Evolutionary conservation across 2,113 vertebrate species (phyloP), one percentile per base, ranked within the genome.

Genomic region (Ailurus styani): DNA sequence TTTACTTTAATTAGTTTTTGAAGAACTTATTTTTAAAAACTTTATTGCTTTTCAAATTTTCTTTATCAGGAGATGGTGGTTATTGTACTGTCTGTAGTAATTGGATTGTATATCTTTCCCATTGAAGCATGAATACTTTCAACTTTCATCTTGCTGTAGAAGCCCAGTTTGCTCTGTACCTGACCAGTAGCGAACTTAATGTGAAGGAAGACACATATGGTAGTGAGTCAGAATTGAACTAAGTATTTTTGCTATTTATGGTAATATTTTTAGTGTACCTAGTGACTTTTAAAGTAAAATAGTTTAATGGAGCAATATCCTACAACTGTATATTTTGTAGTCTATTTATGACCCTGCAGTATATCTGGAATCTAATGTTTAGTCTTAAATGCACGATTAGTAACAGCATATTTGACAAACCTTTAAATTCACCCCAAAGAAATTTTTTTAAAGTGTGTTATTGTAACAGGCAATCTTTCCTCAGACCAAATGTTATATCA

Each of bases 21-120:
- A 84, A 73, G 64, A 83, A 75, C 72, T 93, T 93, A 79, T 73
- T 96, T 95, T 86, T 79, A 60, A 92, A 90, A 77, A 55, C 21
- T 23, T 77, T n/a, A 91, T 45, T 95, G 64, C 66, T 95, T 96
- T 95, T 82, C 31, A 78, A 7, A 82, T 64, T 62, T 77, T 89
- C 57, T 60, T 86, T 90, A 55, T 79, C 42, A 64, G 85, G 45
- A 29, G 75, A 81, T 77, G 6, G 7, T 73, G 84, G 82, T 83
- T 87, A 57, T 45, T 81, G 15, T 45, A 52, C 29, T 94, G 42
- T 78, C 3, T 68, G 7, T 70, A 54, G 77, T 66, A 73, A 66
- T 31, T 70, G 12, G 66, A 23, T 62, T 96, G 5, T 87, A 0
- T 78, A 20, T 75, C 85, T 60, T 34, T 15, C 45, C 52, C 25